Evolutionary conservation across 2,113 vertebrate genomes (phyloP).

Genomic region (Pseudorasbora parva): DNA sequence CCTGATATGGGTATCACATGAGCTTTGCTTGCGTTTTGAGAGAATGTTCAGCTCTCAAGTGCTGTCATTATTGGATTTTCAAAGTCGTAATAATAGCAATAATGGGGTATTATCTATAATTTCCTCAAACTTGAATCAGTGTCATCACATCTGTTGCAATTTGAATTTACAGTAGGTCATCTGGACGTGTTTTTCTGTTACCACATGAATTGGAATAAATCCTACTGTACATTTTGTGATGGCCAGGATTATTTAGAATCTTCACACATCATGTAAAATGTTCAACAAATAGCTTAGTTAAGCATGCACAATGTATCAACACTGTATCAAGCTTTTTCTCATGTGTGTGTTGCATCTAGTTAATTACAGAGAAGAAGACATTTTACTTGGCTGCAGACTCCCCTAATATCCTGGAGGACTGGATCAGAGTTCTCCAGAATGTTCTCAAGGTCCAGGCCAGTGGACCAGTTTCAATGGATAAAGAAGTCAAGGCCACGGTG

Average conservation of each 20-base stretch:
- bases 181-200: background rate
- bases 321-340: background rate
- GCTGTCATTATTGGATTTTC: constrained; percentile 43
- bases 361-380: constrained; percentile 88
- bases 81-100: constrained; percentile 5
- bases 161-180: background rate
- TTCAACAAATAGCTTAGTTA: too few relatives aligned
- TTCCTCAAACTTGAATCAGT: constrained; percentile 22
- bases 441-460: constrained; percentile 86
- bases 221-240: background rate
- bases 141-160: constrained; percentile 8
- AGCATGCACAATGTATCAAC: too few relatives aligned
- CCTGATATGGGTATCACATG: constrained; percentile 42
- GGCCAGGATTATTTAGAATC: background rate
- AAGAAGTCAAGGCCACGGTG: constrained; percentile 78
- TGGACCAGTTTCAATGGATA: constrained; percentile 70
- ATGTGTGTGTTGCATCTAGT: constrained; percentile 62
- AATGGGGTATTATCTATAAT: constrained; percentile 45
- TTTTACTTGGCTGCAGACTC: constrained; percentile 89
- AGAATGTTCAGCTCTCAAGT: constrained; percentile 22
- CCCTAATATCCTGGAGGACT: constrained; percentile 89
- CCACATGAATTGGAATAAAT: background rate
- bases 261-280: background rate
- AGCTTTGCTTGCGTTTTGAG: constrained; percentile 33
- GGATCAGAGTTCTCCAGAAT: constrained; percentile 88